Evolutionary conservation across 2,888 invertebrate genomes (phyloP), one percentile per base, ranked within the genome.

Genomic region (Lordiphosa fenestrarum): DNA sequence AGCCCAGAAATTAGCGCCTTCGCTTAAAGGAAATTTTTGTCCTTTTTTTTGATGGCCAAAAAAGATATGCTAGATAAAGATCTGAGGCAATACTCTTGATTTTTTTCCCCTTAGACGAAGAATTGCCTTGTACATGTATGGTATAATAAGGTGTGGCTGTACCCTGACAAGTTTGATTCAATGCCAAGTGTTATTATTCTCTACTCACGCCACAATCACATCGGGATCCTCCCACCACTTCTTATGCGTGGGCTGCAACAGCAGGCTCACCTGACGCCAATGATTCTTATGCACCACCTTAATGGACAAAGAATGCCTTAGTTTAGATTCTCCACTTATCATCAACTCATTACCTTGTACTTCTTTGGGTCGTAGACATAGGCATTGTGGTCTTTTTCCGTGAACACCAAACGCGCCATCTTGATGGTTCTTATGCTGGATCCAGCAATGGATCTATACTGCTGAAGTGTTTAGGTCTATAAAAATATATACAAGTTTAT

Each of bases 181-280:
- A 58, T 65, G 63, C 39, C 60, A 65, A 40, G 55, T 66, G 62
- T 54, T 38, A 35, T 69, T 59, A 36, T 48, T 48, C 37, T 53
- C 40, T 72, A 88, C 89, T 89, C 86, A 89, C 89, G 89, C 89
- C 67, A 89, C 87, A 41, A 88, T 66, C 5, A 88, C 87, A 76
- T 88, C 87, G 44, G 87, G 84, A 73, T 89, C 89, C 66, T 89
- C 89, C 88, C 88, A 89, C 89, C 89, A 89, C 65, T 87, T 78
- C 37, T 81, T 78, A 13, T 78, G 66, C 0, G 84, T 71, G 2
- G 87, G 80, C 42, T 87, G 86, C 38, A 87, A 59, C 2, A 86
- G 58, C 2, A 88, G 68, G 54, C 76, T 86, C 12, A 88, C 84
- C 51, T 83, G 77, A 30, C 78, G 81, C 82, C 86, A 87, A 21